phyloP scores from a whole-genome alignment of 2,797 vertebrate species.

The Eulemur mongoz region DNA sequence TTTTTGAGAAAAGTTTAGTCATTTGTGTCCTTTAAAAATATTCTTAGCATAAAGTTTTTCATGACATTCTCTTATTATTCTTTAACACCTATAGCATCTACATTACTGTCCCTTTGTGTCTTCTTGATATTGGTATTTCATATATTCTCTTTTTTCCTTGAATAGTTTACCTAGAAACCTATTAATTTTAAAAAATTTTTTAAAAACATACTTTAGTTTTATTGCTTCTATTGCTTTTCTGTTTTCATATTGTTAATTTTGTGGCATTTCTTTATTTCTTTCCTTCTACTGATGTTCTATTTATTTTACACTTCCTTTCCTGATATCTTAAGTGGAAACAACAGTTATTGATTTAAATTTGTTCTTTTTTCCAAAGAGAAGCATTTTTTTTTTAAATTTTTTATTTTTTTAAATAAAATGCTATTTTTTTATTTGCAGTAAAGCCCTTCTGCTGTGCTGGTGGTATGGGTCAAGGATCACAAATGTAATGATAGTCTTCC shows the following conservation, averaged over 20 bases:
- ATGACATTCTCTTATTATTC: neutral
- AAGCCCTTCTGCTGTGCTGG: neutral
- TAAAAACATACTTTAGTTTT: neutral
- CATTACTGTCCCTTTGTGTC: neutral
- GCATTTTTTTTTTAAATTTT: neutral
- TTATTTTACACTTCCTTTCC: neutral
- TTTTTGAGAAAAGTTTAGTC: neutral
- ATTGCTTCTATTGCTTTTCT: neutral
- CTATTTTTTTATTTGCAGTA: neutral
- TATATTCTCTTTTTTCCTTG: neutral
- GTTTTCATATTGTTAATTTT: neutral
- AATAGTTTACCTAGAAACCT: neutral
- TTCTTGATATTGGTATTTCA: neutral
- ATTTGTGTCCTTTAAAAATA: neutral
- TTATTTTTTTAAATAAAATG: neutral
- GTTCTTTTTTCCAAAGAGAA: neutral
- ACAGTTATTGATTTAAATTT: neutral
- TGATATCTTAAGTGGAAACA: neutral
- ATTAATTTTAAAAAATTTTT: neutral
- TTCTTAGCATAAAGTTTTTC: neutral
- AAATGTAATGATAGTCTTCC: neutral
- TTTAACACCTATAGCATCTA: neutral
- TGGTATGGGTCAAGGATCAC: neutral
- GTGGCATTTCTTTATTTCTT: neutral
- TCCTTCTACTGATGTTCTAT: neutral